Evolutionary conservation across 2,113 vertebrate species (phyloP), one percentile per base, ranked within the genome.

Genomic region (Motacilla tschutschensis): DNA sequence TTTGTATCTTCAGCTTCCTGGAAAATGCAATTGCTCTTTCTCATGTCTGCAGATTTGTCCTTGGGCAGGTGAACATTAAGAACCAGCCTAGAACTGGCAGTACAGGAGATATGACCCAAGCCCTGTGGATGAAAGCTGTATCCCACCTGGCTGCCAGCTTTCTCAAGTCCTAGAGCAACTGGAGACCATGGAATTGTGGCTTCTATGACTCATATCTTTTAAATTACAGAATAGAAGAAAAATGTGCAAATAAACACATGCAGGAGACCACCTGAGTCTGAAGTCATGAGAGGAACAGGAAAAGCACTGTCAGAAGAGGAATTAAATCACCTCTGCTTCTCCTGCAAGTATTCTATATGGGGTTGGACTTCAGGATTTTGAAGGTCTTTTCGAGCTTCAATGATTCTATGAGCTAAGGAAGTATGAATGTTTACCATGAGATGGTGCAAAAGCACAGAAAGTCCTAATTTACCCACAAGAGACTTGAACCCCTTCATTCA

Each of bases 361-460:
- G 0, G 38, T 4, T 46, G 16, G 22, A 35, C 20, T 54, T 2
- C 0, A 12, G 10, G 14, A 46, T 22, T 13, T 54, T 10, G 16
- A 18, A 70, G 15, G n/a, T 35, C 4, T 75, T 54, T 66, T 51
- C 36, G 31, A 63, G 16, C 5, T 4, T 50, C 40, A 79, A 16
- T 0, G 8, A 17, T 10, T 38, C 20, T 29, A 2, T 10, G 21
- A 20, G 4, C 17, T 40, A 38, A 16, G 22, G 21, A 33, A 59
- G 3, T 53, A 48, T 3, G 38, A 17, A 62, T 2, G 26, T 11
- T 50, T 67, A 89, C 95, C 96, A 93, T 90, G 80, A 96, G 97
- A 89, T 95, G 94, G 96, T 93, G 91, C 69, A 91, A 92, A 92
- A 94, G 36, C 55, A 91, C 31, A 94, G 70, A 29, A 40, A 83